Evolutionary conservation across 1,140 invertebrate species (phyloP), one percentile per base, ranked within the genome.

Genomic region (Homarus americanus): DNA sequence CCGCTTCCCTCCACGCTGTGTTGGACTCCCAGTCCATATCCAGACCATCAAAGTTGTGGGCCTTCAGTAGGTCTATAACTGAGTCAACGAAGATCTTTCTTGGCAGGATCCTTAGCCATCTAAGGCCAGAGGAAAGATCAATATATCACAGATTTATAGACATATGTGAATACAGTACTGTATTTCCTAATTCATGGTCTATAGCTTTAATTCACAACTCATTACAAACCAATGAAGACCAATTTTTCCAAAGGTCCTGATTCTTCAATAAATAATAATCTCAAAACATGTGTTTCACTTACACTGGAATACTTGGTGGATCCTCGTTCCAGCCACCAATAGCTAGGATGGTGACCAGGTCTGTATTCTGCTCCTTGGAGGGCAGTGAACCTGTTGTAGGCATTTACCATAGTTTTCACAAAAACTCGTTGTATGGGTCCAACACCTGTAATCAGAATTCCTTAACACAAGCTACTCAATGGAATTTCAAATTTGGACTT

Each of bases 251-350:
- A n/a, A n/a, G n/a, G n/a, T n/a, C n/a, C n/a, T n/a, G n/a, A n/a
- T n/a, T n/a, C n/a, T n/a, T n/a, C n/a, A n/a, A n/a, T n/a, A n/a
- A n/a, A n/a, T n/a, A n/a, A n/a, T n/a, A n/a, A n/a, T n/a, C n/a
- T n/a, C n/a, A n/a, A n/a, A n/a, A n/a, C n/a, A n/a, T n/a, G n/a
- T n/a, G 24, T n/a, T n/a, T n/a, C 36, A 40, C 44, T 73, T 49
- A 85, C 83, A n/a, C 34, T 49, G 17, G 83, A 85, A 34, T 85
- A 78, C 93, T 97, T 96, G 0, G 97, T 97, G 41, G 95, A 96
- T 0, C 97, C 93, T 98, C 97, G 93, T 98, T 98, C 73, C 66
- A 82, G 32, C 91, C 91, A 2, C 91, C 91, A 5, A 91, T 72
- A 10, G 83, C 83, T 36, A 91, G 49, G 15, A 87, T 17, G 72